These are phyloP conservation scores for Caerostris extrusa DNA, from an alignment of 1,140 invertebrate species.

Conservation along the genomic window DNA sequence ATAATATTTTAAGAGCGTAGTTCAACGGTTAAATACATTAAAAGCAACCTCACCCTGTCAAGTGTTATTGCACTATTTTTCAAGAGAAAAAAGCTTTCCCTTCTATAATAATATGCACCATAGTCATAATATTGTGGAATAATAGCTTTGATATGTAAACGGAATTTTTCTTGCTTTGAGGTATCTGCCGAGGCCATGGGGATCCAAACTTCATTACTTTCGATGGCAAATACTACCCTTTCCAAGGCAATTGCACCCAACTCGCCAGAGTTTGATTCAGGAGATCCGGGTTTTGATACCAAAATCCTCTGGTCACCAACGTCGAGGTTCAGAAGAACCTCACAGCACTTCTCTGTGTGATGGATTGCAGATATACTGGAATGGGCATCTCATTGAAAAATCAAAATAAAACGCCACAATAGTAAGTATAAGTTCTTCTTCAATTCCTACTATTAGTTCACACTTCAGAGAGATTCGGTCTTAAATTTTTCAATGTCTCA, in stretches of 20 bases:
- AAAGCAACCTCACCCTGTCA: too few species aligned
- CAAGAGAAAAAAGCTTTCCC: too few species aligned
- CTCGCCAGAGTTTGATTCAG: conserved; percentile 85
- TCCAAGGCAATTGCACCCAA: conserved; percentile 90
- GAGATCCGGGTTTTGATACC: conserved; percentile 78
- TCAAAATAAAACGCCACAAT: conserved; percentile 76
- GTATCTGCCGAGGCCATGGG: conserved; percentile 87
- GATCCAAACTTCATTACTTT: conserved; percentile 88
- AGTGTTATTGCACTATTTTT: too few species aligned
- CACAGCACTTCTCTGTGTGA: conserved; percentile 85
- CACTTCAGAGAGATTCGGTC: too few species aligned
- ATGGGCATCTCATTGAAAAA: conserved; percentile 84
- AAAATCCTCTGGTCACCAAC: conserved; percentile 86
- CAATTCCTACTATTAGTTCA: too few species aligned
- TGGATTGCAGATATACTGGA: conserved; percentile 85
- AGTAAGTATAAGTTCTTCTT: conserved; percentile 46
- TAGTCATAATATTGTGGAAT: too few species aligned
- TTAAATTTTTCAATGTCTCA: too few species aligned
- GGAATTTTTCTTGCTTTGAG: conserved; percentile 79
- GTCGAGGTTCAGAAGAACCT: conserved; percentile 83
- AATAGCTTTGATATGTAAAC: not conserved
- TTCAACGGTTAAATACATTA: too few species aligned
- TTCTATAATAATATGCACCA: too few species aligned
- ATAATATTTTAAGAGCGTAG: too few species aligned
- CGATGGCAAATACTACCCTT: conserved; percentile 87